Conservation (phyloP, 2,888 invertebrate genomes). For the Chaitophorus viminalis region DNA sequence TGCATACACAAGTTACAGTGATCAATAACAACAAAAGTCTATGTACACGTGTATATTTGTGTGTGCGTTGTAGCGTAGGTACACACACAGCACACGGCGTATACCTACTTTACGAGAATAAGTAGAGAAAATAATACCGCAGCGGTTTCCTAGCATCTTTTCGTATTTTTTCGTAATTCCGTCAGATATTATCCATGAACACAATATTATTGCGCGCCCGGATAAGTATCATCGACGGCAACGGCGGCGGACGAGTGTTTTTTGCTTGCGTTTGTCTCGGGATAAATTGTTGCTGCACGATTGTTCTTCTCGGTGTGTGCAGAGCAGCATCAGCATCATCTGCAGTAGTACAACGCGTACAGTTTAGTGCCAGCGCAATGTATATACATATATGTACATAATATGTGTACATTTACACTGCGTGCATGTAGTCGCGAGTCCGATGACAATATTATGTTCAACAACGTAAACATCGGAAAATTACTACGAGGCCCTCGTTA, state of each 20-base stretch:
- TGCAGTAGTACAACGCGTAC: neutral
- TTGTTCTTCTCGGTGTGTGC: conserved; percentile 6
- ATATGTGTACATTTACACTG: too few relatives aligned
- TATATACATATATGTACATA: too few relatives aligned
- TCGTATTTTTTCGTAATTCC: neutral
- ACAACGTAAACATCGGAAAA: conserved; percentile 42
- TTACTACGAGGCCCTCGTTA: conserved; percentile 38
- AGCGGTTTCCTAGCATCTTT: neutral
- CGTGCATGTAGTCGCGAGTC: neutral
- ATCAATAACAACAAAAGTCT: too few relatives aligned
- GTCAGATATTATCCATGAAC: neutral
- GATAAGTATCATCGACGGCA: neutral
- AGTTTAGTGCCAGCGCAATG: too few relatives aligned
- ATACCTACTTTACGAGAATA: neutral
- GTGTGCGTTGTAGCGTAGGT: neutral
- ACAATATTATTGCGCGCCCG: neutral
- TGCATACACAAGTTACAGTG: too few relatives aligned
- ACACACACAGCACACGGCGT: neutral
- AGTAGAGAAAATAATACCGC: neutral
- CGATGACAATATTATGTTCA: conserved; percentile 7
- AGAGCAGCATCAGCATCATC: neutral
- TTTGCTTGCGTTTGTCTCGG: neutral
- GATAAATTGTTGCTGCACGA: conserved; percentile 46
- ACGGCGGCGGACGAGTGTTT: neutral
- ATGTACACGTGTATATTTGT: too few relatives aligned